Evolutionary conservation across 2,113 vertebrate genomes (phyloP), one percentile per base, ranked within the genome.

Genomic region (Bolborhynchus lineola): DNA sequence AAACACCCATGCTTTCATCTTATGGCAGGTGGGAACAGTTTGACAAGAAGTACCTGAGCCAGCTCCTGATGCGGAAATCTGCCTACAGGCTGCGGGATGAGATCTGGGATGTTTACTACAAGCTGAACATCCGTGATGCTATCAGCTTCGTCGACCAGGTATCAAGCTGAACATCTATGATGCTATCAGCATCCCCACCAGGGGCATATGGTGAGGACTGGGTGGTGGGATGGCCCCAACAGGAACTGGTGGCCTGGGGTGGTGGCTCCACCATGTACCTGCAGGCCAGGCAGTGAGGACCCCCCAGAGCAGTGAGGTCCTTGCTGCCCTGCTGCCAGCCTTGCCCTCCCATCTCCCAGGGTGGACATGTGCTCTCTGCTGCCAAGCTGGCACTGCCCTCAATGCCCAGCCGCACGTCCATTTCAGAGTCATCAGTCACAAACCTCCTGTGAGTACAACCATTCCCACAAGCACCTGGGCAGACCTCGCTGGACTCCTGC

Each of bases 81-180:
- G 99, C 99, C 65, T 99, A 99, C 97, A 98, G 98, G 67, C 98
- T 98, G 93, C 98, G 98, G 95, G 99, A 99, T 17, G 99, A 99
- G 75, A 98, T 99, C 93, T 99, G 99, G 99, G 99, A 99, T 35
- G 99, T 99, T 15, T 99, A 99, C 89, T 99, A 99, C 98, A 99
- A 99, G 97, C 99, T 99, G 94, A 99, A 99, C 97, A 99, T 99
- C 98, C 97, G 99, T 20, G 99, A 99, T 63, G 99, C 99, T 81
- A 99, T 99, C 98, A 99, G 98, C 85, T 99, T 99, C 4, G 99
- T 99, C 2, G 99, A 99, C 94, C 99, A 99, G 99, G 99, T 99
- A n/a, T 57, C 98, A 99, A 99, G 97, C 99, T 99, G 94, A 99
- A 99, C 97, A 99, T 99, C 97, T 97, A 99, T 20, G 99, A 99